Evolutionary conservation across 2,113 vertebrate species (phyloP), one percentile per base, ranked within the genome.

Genomic region (Numenius arquata): DNA sequence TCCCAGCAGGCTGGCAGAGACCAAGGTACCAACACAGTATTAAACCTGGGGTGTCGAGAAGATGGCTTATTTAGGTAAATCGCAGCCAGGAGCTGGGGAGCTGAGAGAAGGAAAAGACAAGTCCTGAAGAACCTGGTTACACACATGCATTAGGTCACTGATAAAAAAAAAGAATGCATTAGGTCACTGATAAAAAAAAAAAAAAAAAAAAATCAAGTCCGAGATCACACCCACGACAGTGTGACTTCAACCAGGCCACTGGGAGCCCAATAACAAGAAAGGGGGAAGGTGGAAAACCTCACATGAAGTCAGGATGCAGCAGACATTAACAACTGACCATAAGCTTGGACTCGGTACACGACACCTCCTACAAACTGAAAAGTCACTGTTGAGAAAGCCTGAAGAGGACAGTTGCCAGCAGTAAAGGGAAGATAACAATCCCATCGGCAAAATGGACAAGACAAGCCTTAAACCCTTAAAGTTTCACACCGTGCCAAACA

Each of bases 291-390:
- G 34, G 34, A 45, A 83, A 78, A 86, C 8, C 22, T 56, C 55
- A 38, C 3, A 2, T 0, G 0, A 68, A 50, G 38, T 22, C 7
- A 12, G 71, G 52, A 52, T 8, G 8, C 38, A n/a, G 68, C 18
- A 15, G 52, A 15, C 18, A 23, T 20, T 32, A 40, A 23, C 0
- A 4, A 12, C 15, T 23, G 59, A 48, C 27, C 0, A 0, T 3
- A 3, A 62, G n/a, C 53, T 40, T 6, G 27, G 56, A 29, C 34
- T 70, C 9, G 1, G 30, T 12, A 16, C 36, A 6, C 0, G 2
- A 32, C 7, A 2, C 27, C 22, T 56, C 26, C 48, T 38, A 71
- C 0, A 0, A 52, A 30, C 36, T 8, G n/a, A 59, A 26, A 58
- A 43, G 14, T 43, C 70, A 22, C 38, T 22, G 52, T 2, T 7